Percentiles rank a stretch among this genome's conserved stretches.
Evolutionary conservation across 2,113 vertebrate genomes (phyloP).

Genomic region (Boleophthalmus pectinirostris): DNA sequence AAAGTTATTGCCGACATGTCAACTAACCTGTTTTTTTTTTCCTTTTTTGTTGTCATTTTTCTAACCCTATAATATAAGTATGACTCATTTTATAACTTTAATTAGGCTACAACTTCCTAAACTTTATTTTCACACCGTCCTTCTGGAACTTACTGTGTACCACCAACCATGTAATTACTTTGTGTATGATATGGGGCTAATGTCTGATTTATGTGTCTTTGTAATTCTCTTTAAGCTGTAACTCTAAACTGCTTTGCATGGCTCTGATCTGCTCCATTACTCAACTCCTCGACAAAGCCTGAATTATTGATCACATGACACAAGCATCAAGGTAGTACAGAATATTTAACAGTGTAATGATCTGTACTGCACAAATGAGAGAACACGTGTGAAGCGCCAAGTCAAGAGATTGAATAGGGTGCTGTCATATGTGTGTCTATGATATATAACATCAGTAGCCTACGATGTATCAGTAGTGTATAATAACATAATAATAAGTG

Average conservation of each 20-base stretch:
- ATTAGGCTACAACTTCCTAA: no score
- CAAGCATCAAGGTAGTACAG: not conserved
- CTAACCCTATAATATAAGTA: no score
- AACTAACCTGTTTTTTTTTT: no score
- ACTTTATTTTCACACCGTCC: no score
- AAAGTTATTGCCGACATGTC: no score
- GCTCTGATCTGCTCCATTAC: conserved; percentile 28
- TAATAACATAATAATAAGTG: no score
- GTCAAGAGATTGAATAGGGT: not conserved
- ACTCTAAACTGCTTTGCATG: conserved; percentile 24
- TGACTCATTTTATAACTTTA: no score
- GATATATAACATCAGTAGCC: not conserved
- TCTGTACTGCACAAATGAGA: not conserved
- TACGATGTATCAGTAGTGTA: no score
- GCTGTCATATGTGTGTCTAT: not conserved
- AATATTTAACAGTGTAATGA: not conserved
- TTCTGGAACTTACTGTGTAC: no score
- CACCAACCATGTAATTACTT: no score
- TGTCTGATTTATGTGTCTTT: conserved; percentile 16
- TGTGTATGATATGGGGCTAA: not conserved
- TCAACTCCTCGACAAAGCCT: conserved; percentile 7
- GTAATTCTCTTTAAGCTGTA: conserved; percentile 28
- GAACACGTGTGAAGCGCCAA: not conserved
- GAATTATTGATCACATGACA: conserved; percentile 30
- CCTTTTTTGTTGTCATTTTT: no score